A percentile compares a stretch with the other conserved stretches of the same genome.
phyloP scores from a whole-genome alignment of 1,140 invertebrate genomes.

The Thaumatotibia leucotreta region DNA sequence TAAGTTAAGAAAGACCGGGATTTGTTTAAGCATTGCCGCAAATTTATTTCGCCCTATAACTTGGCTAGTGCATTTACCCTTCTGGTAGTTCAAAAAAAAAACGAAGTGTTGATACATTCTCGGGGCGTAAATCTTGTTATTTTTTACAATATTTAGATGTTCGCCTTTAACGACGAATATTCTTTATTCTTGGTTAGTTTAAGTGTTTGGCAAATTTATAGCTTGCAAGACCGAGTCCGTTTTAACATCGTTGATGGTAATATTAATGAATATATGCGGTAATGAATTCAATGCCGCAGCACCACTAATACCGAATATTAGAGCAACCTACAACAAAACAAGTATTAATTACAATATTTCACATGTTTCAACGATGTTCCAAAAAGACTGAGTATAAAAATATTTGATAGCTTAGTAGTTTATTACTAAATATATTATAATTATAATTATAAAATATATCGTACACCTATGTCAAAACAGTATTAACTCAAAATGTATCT shows the following conservation, averaged over 20 bases:
- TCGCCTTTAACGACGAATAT: neutral
- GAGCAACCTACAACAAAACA: neutral
- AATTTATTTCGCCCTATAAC: too few species aligned
- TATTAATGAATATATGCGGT: too few species aligned
- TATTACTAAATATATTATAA: too few species aligned
- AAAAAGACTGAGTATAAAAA: neutral
- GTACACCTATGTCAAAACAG: too few species aligned
- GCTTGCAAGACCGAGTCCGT: neutral
- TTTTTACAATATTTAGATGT: constrained; percentile 15
- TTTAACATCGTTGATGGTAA: neutral
- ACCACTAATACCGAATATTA: neutral
- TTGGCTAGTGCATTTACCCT: constrained; percentile 24
- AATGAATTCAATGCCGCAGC: neutral
- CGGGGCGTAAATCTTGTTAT: constrained; percentile 22
- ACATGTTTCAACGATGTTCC: neutral
- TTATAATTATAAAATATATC: too few species aligned
- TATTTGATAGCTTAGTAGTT: neutral
- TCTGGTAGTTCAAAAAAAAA: constrained; percentile 25
- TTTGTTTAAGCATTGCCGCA: too few species aligned
- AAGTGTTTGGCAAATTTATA: neutral
- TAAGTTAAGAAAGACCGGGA: too few species aligned
- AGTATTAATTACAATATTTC: neutral
- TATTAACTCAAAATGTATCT: too few species aligned
- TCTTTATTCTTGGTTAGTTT: neutral
- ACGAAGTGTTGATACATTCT: constrained; percentile 14